Conservation (phyloP, 1,140 invertebrate genomes). For the Aphis gossypii region DNA sequence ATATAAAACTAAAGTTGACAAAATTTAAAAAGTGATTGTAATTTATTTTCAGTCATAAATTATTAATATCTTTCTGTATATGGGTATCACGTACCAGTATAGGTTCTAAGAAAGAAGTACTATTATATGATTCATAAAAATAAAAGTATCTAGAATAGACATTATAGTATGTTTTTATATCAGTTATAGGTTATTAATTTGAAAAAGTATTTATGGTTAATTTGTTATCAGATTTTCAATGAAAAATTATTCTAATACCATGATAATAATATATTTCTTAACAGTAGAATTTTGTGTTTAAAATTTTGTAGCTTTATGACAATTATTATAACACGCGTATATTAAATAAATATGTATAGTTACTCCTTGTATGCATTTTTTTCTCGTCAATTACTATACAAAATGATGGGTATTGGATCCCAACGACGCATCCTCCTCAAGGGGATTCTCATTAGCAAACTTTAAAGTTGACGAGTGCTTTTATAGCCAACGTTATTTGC, state of each 20-base stretch:
- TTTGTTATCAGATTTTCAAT: not conserved
- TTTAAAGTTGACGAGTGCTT: conserved; percentile 57
- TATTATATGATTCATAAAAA: conserved; percentile 20
- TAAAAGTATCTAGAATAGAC: not conserved
- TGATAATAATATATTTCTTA: not conserved
- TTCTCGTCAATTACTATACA: conserved; percentile 19
- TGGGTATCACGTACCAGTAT: not conserved
- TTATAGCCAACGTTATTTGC: conserved; percentile 52
- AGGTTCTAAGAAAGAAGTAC: not conserved
- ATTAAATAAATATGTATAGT: not conserved
- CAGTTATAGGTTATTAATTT: not conserved
- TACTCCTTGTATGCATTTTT: conserved; percentile 16
- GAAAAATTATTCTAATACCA: not conserved
- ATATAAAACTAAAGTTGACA: not conserved
- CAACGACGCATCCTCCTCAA: conserved; percentile 28
- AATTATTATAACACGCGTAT: not conserved
- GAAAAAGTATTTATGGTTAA: not conserved
- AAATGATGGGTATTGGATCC: conserved; percentile 39
- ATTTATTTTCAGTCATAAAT: not conserved
- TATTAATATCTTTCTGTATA: not conserved
- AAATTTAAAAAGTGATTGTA: not conserved
- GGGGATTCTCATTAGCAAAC: conserved; percentile 58
- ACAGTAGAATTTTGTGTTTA: not conserved
- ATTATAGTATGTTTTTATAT: conserved; percentile 5
- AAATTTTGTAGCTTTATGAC: not conserved